phyloP scores from a whole-genome alignment of 2,113 vertebrate genomes.

The Colinus virginianus region DNA sequence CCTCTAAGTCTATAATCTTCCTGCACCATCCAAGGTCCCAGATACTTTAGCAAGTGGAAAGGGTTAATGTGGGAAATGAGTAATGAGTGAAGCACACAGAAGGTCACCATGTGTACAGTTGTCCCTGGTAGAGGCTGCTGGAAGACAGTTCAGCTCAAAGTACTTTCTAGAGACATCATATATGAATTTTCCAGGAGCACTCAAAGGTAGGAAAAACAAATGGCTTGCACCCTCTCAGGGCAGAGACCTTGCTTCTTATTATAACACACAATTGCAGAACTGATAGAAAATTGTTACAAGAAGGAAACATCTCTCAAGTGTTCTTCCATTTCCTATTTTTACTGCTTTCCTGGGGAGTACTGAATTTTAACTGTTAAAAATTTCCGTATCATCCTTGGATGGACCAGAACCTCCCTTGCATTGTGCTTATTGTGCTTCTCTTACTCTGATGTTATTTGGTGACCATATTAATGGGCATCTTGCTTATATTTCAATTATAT shows the following conservation, averaged over 20 bases:
- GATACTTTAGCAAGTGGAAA: not conserved
- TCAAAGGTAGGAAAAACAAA: not conserved
- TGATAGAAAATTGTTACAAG: not conserved
- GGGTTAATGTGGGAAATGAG: not conserved
- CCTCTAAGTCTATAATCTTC: not conserved
- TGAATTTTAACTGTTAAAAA: not conserved
- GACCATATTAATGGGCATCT: not conserved
- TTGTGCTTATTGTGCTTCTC: not conserved
- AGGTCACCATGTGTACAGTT: not conserved
- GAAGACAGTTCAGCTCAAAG: not conserved
- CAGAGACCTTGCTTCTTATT: not conserved
- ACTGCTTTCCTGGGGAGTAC: not conserved
- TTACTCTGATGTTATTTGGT: not conserved
- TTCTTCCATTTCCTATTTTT: not conserved
- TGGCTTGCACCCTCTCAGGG: not conserved
- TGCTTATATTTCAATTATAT: constrained; percentile 27
- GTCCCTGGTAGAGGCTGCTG: not conserved
- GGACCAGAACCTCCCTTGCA: not conserved
- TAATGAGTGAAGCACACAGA: not conserved
- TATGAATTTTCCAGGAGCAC: not conserved
- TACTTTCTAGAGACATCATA: not conserved
- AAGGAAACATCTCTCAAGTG: not conserved
- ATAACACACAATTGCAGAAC: not conserved
- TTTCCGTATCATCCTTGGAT: not conserved
- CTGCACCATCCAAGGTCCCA: not conserved